Evolutionary conservation across 2,113 vertebrate species (phyloP).

Genomic region (Xerus inauris): DNA sequence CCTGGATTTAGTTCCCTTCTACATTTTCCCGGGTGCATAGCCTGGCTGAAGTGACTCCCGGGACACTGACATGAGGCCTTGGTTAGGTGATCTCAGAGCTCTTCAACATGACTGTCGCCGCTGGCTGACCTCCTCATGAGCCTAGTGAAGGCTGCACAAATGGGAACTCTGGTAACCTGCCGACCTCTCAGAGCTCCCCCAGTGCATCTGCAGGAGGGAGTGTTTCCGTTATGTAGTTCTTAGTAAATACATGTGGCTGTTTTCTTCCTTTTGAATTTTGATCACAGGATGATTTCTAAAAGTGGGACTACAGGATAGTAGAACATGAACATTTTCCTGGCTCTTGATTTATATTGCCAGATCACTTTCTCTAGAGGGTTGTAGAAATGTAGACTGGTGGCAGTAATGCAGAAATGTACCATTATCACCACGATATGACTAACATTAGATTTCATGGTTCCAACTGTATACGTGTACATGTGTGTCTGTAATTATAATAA

Average conservation of each 20-base stretch:
- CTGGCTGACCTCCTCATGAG: neutral
- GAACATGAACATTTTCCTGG: conserved; percentile 26
- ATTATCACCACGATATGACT: neutral
- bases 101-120: neutral
- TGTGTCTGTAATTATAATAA: neutral
- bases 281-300: neutral
- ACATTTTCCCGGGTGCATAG: neutral
- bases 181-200: neutral
- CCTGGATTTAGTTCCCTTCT: neutral
- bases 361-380: neutral
- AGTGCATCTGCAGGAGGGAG: neutral
- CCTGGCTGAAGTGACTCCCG: neutral
- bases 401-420: neutral
- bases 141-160: neutral
- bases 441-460: neutral
- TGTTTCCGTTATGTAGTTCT: neutral
- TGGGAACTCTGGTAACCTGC: neutral
- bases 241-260: neutral
- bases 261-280: conserved; percentile 14
- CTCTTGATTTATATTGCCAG: neutral
- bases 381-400: neutral
- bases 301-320: neutral
- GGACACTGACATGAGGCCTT: neutral
- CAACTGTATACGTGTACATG: neutral
- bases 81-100: neutral